Base-by-base conservation (phyloP, 2,797 vertebrate genomes). In the Poecilia velifera region DNA sequence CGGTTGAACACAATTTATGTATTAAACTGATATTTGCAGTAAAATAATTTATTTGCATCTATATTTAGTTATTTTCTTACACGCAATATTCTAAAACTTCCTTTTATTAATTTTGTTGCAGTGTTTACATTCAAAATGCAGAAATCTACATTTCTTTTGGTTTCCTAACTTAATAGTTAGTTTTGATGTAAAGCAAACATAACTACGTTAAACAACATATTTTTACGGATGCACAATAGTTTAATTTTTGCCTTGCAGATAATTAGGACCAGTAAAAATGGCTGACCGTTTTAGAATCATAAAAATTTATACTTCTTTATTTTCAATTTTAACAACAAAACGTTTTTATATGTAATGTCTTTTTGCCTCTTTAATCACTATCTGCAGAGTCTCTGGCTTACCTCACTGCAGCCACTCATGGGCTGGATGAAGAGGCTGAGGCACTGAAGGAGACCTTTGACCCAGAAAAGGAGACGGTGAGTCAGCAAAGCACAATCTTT, bases 341-440 rank as follows among this genome's bases (percentile, higher is more conserved):
- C 6, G 12, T 41, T 3, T 57, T 18, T 2, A 3, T 47, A 0
- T 79, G 4, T 46, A 34, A 51, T 10, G 1, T 25, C 20, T 53
- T 47, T 73, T 36, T 25, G 1, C 51, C 20, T 73, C 72, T n/a
- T 73, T 25, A 53, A 25, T 53, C 10, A 3, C 20, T 9, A 62
- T 81, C 66, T 85, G 0, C 91, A 99, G 98, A 99, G 90, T 99
- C 98, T 62, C 85, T 99, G 94, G 98, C 98, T n/a, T 99, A 97
- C 80, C 96, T 99, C 88, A 99, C 98, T 0, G 98, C 98, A 36
- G 98, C 98, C 53, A 99, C 98, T 13, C 97, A 99, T 0, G 98
- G 98, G 0, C 94, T 99, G 94, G 97, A 97, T 72, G 98, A 99
- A 80, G 98, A 99, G 91, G 98, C 98, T 0, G 97, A 97, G 78